phyloP scores from a whole-genome alignment of 2,797 vertebrate genomes.

The Thamnophis elegans region DNA sequence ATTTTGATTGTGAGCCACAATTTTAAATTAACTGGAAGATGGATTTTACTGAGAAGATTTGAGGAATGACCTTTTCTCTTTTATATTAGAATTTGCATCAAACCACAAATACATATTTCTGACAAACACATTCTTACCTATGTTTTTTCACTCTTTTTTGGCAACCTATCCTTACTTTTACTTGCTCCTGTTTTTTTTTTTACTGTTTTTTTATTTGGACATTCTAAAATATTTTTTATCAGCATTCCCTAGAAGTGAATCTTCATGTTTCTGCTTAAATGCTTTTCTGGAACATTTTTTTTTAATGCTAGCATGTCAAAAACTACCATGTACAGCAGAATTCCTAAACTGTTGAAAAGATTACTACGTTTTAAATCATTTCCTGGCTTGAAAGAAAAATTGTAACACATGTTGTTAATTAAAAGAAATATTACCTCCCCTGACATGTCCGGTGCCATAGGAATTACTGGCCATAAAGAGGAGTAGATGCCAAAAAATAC shows the following conservation, averaged over 20 bases:
- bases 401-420: conserved; percentile 8
- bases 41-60: background rate
- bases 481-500: conserved; percentile 97
- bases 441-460: conserved; percentile 97
- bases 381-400: background rate
- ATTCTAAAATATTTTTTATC: background rate
- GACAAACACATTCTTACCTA: background rate
- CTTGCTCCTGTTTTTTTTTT: background rate
- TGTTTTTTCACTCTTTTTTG: background rate
- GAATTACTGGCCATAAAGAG: conserved; percentile 91
- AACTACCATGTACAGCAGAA: background rate
- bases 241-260: background rate
- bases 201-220: background rate
- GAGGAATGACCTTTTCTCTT: too few relatives aligned
- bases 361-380: background rate
- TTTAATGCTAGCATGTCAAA: background rate
- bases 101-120: background rate
- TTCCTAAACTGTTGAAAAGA: background rate
- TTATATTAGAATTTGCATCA: too few relatives aligned
- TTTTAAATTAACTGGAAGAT: background rate
- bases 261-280: background rate
- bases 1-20: background rate
- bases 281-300: background rate
- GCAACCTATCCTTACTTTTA: background rate
- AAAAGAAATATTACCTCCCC: conserved; percentile 87